A percentile compares a stretch with the other conserved stretches of the same genome.
phyloP scores from a whole-genome alignment of 2,113 vertebrate species.

The Oostethus manadensis region DNA sequence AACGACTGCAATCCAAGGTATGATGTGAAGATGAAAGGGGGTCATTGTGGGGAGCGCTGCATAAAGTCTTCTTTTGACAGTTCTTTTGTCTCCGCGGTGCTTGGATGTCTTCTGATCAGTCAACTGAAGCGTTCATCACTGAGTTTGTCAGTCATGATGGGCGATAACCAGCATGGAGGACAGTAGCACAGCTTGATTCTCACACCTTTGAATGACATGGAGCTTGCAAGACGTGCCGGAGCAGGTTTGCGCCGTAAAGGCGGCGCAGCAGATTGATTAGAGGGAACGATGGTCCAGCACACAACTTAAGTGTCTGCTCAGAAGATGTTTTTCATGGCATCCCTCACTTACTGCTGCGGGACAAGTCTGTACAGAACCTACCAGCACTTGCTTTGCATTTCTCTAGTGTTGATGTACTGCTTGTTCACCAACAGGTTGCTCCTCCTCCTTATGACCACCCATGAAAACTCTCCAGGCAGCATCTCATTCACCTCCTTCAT shows the following conservation, averaged over 20 bases:
- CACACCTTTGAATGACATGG: constrained; percentile 22
- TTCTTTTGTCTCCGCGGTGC: too few species aligned
- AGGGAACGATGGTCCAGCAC: constrained; percentile 20
- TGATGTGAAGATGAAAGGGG: too few species aligned
- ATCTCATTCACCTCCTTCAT: neutral
- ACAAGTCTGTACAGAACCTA: constrained; percentile 18
- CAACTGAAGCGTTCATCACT: too few species aligned
- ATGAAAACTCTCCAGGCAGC: neutral
- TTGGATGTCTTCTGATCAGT: too few species aligned
- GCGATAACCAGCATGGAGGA: too few species aligned
- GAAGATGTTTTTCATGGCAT: constrained; percentile 14
- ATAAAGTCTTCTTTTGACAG: too few species aligned
- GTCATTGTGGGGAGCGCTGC: too few species aligned
- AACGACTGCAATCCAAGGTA: too few species aligned
- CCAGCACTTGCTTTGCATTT: neutral
- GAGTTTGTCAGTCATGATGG: too few species aligned
- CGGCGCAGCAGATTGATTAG: constrained; percentile 23
- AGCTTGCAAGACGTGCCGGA: constrained; percentile 15
- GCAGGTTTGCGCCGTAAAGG: constrained; percentile 40
- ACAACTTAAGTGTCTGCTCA: constrained; percentile 19
- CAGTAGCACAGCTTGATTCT: too few species aligned
- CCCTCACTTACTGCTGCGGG: constrained; percentile 10
- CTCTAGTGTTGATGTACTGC: neutral
- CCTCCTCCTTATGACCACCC: neutral
- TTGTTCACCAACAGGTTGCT: neutral